phyloP scores from a whole-genome alignment of 2,888 invertebrate genomes.

The Microctonus hyperodae region DNA sequence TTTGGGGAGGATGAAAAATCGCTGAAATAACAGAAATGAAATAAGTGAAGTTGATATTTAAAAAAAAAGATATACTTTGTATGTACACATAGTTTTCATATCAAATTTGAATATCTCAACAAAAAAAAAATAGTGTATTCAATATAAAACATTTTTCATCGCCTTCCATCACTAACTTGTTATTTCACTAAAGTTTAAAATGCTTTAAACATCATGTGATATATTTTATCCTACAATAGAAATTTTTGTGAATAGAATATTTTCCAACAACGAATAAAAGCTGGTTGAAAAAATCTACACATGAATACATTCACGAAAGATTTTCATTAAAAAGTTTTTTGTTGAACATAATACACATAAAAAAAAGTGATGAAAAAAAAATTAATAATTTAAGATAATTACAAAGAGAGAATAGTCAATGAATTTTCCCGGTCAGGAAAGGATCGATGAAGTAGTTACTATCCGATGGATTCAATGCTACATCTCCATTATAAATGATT shows the following conservation, averaged over 20 bases:
- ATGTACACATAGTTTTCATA: neutral
- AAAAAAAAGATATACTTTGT: neutral
- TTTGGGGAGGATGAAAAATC: neutral
- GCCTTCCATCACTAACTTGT: neutral
- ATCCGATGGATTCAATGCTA: conserved; percentile 1
- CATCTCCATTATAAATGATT: conserved; percentile 17
- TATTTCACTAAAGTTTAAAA: neutral
- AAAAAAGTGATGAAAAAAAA: neutral
- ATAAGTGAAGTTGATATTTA: neutral
- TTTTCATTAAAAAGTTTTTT: neutral
- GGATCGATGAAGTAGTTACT: neutral
- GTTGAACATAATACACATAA: neutral
- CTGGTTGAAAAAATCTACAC: neutral
- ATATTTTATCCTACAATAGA: neutral
- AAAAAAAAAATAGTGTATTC: neutral
- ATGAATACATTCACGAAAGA: neutral
- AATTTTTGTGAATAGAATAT: neutral
- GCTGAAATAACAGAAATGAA: neutral
- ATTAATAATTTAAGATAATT: neutral
- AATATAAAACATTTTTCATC: neutral
- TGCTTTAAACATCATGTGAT: too few species aligned
- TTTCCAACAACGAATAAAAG: neutral
- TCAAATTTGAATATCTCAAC: neutral
- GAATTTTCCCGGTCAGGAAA: neutral
- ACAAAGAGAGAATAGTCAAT: neutral